Percentiles rank a stretch among this genome's conserved stretches.
Evolutionary conservation across 2,888 invertebrate species (phyloP).

Genomic region (Galerucella nymphaeae): DNA sequence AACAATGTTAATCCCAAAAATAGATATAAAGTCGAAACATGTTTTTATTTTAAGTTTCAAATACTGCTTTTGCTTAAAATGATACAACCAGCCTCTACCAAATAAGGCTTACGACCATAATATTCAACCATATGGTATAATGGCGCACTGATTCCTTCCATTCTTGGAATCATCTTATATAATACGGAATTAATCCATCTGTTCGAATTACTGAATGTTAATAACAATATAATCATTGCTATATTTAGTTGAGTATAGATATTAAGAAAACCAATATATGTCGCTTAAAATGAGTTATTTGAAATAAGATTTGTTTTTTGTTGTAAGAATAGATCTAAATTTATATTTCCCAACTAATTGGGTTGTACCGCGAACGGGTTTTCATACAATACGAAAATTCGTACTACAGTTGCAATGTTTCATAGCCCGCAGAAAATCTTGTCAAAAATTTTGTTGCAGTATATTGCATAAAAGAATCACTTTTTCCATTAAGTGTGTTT

Average conservation of each 20-base stretch:
- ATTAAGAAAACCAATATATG: not conserved
- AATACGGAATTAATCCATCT: conserved; percentile 25
- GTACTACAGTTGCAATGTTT: too few species aligned
- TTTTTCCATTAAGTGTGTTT: too few species aligned
- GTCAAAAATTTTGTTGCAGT: too few species aligned
- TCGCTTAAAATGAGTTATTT: not conserved
- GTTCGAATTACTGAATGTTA: not conserved
- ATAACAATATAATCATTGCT: not conserved
- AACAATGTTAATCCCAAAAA: not conserved
- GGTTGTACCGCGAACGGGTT: too few species aligned
- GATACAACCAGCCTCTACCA: conserved; percentile 2
- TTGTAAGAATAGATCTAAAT: not conserved
- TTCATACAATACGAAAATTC: too few species aligned
- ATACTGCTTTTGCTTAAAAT: not conserved
- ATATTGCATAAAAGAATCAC: too few species aligned
- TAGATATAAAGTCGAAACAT: not conserved
- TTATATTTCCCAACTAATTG: not conserved
- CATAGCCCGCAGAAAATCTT: too few species aligned
- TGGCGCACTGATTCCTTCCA: conserved; percentile 21
- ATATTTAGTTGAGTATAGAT: not conserved
- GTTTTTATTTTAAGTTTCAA: conserved; percentile 5
- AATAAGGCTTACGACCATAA: conserved; percentile 24
- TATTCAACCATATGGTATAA: conserved; percentile 27
- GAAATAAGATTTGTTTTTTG: not conserved
- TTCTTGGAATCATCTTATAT: conserved; percentile 23